A percentile compares a stretch with the other conserved stretches of the same genome.
These are phyloP conservation scores for Chaetogeoica ovagalla DNA, from an alignment of 2,888 invertebrate genomes.

Conservation along the genomic window DNA sequence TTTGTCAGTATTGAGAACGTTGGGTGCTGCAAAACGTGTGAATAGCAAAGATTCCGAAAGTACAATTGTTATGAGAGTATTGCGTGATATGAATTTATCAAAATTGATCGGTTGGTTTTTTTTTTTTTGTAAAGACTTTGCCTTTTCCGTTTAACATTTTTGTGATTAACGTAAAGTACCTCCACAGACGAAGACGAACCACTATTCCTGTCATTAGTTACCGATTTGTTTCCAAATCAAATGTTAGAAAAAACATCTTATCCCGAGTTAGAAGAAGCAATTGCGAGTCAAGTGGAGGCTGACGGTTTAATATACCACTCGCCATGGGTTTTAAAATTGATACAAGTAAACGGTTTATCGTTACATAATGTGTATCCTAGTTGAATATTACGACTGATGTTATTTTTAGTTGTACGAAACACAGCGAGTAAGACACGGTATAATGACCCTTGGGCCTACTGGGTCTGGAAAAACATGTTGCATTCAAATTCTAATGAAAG, in stretches of 20 bases:
- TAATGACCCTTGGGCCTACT: conserved; percentile 93
- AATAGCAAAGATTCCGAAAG: conserved; percentile 92
- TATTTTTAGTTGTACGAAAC: conserved; percentile 82
- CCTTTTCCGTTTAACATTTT: neutral
- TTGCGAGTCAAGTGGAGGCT: conserved; percentile 78
- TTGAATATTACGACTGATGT: too few relatives aligned
- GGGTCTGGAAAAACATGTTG: conserved; percentile 95
- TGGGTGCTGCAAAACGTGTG: conserved; percentile 88
- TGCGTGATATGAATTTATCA: conserved; percentile 97
- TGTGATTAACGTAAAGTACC: neutral
- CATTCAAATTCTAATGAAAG: conserved; percentile 85
- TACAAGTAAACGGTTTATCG: conserved; percentile 68
- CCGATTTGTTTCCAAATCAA: conserved; percentile 95
- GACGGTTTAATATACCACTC: conserved; percentile 85
- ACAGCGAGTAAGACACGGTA: conserved; percentile 91
- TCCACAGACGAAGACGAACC: conserved; percentile 89
- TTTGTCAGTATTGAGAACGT: conserved; percentile 86
- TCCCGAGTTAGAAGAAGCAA: conserved; percentile 84
- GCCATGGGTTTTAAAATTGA: conserved; percentile 93
- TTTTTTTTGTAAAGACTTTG: neutral
- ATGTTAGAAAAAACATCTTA: conserved; percentile 88
- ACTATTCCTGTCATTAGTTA: conserved; percentile 92
- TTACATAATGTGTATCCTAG: too few relatives aligned
- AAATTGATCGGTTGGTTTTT: conserved; percentile 72
- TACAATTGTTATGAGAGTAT: conserved; percentile 93